Percentiles rank a stretch among this genome's conserved stretches.
These are phyloP conservation scores for Calvadosia cruxmelitensis DNA, from an alignment of 30 jellyfish, hydroid and myxozoan species.

Conservation along the genomic window DNA sequence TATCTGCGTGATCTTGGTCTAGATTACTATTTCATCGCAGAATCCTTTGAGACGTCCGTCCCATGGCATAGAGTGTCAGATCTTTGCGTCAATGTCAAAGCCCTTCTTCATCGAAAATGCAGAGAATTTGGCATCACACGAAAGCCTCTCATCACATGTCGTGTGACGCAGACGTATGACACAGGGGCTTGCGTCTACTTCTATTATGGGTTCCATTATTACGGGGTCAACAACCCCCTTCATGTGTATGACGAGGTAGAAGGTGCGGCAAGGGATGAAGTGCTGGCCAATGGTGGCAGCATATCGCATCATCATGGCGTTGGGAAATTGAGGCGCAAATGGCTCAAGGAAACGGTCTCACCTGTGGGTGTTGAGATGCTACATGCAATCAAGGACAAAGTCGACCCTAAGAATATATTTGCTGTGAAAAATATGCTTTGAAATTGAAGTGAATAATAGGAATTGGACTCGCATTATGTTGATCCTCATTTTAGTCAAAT, in stretches of 20 bases:
- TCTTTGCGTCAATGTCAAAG: conserved; percentile 72
- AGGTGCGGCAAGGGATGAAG: conserved; percentile 88
- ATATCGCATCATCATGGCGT: conserved; percentile 95
- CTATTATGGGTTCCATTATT: conserved; percentile 75
- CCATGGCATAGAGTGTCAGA: conserved; percentile 93
- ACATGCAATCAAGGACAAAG: conserved; percentile 54
- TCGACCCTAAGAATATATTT: conserved; percentile 77
- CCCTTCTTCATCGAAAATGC: conserved; percentile 51
- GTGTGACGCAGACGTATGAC: conserved; percentile 94
- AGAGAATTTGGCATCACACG: conserved; percentile 45
- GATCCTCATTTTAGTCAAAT: background rate
- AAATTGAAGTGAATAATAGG: background rate
- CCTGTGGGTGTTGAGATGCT: conserved; percentile 69
- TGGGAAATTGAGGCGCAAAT: conserved; percentile 66
- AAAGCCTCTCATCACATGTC: conserved; percentile 80
- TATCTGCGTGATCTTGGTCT: conserved; percentile 86
- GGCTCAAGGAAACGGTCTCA: conserved; percentile 51
- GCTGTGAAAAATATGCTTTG: conserved; percentile 70
- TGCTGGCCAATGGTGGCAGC: conserved; percentile 87
- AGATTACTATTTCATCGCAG: conserved; percentile 78
- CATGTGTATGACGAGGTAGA: conserved; percentile 70
- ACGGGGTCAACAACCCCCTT: conserved; percentile 67
- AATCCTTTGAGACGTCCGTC: conserved; percentile 92
- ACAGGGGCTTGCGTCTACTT: conserved; percentile 96
- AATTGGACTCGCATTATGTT: too few relatives aligned